phyloP scores from a whole-genome alignment of 1,140 invertebrate species.

The Caligus rogercresseyi region DNA sequence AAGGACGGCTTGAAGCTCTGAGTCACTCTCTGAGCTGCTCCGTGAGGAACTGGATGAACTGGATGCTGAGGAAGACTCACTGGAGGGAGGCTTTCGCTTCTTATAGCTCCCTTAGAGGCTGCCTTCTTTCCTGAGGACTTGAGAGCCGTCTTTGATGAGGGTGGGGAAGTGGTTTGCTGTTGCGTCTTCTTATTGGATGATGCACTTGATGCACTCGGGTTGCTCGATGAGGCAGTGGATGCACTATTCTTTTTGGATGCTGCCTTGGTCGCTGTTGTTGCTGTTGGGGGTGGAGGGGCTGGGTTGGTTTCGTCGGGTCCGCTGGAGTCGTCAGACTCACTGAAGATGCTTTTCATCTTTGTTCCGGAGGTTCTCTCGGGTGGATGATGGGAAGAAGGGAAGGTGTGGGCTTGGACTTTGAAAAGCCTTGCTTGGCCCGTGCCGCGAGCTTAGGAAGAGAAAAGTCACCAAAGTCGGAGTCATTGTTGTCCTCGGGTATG shows the following conservation, averaged over 20 bases:
- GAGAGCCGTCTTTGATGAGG: background rate
- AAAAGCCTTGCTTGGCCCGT: background rate
- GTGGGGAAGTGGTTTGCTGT: background rate
- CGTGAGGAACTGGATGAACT: background rate
- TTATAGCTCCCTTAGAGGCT: background rate
- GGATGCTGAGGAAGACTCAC: background rate
- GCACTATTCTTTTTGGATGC: too few species aligned
- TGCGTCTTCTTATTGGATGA: background rate
- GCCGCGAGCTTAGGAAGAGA: conserved; percentile 9
- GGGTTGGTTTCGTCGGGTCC: background rate
- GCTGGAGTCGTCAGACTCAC: background rate
- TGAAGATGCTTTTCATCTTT: background rate
- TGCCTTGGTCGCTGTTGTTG: background rate
- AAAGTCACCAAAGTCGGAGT: conserved; percentile 16
- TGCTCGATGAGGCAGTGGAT: too few species aligned
- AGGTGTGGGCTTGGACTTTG: background rate
- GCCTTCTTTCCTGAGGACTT: background rate
- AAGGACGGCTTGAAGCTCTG: background rate
- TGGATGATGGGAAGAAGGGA: background rate
- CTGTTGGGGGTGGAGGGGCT: background rate
- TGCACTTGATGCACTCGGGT: background rate
- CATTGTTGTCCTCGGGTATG: background rate
- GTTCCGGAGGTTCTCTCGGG: background rate
- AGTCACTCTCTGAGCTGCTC: background rate
- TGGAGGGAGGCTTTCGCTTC: background rate